phyloP scores from a whole-genome alignment of 2,113 vertebrate species.

The Orientallactaga bullata region DNA sequence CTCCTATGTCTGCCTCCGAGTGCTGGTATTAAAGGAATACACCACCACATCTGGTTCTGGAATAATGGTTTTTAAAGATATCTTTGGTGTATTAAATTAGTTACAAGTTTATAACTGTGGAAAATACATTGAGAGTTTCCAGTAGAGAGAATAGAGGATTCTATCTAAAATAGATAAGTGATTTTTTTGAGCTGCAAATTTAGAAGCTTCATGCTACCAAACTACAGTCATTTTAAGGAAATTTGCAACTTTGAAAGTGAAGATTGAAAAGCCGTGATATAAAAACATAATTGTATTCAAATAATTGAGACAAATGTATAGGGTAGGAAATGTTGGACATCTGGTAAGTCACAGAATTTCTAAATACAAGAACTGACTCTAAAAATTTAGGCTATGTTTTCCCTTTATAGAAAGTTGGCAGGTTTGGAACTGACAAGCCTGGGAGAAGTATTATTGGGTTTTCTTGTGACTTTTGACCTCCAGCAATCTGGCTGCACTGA shows the following conservation, averaged over 20 bases:
- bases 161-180: no score
- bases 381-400: neutral
- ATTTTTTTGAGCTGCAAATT: neutral
- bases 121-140: neutral
- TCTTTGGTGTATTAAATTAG: neutral
- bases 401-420: neutral
- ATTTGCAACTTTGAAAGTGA: neutral
- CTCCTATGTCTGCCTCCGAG: no score
- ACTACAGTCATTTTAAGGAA: neutral
- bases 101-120: neutral
- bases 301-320: neutral
- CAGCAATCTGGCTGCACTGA: neutral
- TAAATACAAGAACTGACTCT: neutral
- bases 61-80: neutral
- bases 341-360: neutral
- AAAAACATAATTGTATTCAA: neutral
- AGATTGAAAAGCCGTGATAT: neutral
- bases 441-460: neutral
- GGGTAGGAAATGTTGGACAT: neutral
- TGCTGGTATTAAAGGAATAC: no score
- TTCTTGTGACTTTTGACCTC: slow-evolving; percentile 13
- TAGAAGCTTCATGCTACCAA: neutral
- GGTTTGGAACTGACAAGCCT: neutral
- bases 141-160: neutral
- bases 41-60: neutral